Percentiles rank a stretch among this genome's conserved stretches.
These are phyloP conservation scores for Malurus elegans DNA, from an alignment of 2,113 vertebrate species.

Conservation along the genomic window DNA sequence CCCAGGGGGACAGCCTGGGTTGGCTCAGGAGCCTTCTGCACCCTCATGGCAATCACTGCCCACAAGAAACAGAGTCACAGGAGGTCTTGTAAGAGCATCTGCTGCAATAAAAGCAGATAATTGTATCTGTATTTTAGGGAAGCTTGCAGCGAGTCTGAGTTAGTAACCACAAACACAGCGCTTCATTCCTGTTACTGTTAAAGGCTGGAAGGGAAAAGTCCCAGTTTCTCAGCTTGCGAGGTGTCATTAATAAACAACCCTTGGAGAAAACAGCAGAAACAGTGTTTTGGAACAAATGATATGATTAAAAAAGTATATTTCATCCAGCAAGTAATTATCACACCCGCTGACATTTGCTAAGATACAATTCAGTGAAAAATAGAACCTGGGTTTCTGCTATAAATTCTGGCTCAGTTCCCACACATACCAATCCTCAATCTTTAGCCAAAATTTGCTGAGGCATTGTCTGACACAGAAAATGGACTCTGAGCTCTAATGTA, in stretches of 20 bases:
- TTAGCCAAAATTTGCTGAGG: conserved; percentile 17
- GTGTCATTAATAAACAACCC: background rate
- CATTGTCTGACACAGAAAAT: background rate
- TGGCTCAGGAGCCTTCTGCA: background rate
- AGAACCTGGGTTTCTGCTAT: background rate
- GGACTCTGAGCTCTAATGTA: background rate
- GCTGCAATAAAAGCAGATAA: background rate
- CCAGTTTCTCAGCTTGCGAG: background rate
- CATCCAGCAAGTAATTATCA: conserved; percentile 36
- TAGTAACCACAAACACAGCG: background rate
- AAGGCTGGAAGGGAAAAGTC: background rate
- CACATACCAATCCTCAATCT: background rate
- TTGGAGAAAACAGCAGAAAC: background rate
- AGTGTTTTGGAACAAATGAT: background rate
- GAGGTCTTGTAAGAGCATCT: background rate
- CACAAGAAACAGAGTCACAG: background rate
- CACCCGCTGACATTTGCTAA: conserved; percentile 15
- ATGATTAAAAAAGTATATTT: background rate
- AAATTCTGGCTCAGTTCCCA: conserved; percentile 21
- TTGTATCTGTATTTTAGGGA: background rate
- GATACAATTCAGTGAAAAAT: conserved; percentile 28
- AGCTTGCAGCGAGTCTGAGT: background rate
- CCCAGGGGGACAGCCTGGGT: background rate
- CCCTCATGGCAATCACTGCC: background rate
- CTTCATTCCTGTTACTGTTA: background rate